phyloP scores from a whole-genome alignment of 2,113 vertebrate genomes.

The Loxodonta africana region DNA sequence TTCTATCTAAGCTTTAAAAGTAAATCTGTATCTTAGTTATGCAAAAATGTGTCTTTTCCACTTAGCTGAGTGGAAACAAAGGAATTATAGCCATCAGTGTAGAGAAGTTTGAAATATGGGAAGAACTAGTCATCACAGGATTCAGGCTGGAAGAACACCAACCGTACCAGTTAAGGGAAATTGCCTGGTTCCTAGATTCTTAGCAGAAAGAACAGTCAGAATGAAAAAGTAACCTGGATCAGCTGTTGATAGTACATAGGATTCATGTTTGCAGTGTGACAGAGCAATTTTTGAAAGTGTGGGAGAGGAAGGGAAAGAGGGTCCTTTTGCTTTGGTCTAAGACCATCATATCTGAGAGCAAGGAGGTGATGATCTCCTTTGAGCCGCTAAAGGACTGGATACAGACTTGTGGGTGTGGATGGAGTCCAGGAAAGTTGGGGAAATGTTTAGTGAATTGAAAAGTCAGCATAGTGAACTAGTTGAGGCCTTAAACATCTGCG shows the following conservation, averaged over 20 bases:
- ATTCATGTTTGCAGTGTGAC: not conserved
- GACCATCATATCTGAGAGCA: not conserved
- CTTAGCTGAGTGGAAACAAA: not conserved
- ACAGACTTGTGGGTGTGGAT: not conserved
- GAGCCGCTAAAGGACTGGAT: not conserved
- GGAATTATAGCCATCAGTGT: not conserved
- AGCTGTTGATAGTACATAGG: not conserved
- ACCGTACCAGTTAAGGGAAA: not conserved
- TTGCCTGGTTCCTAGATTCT: not conserved
- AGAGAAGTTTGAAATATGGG: not conserved
- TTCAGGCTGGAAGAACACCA: not conserved
- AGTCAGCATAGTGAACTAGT: not conserved
- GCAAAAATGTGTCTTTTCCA: not conserved
- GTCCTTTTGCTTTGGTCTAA: not conserved
- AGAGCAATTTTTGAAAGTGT: not conserved
- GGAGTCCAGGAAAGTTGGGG: not conserved
- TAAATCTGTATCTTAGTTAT: not conserved
- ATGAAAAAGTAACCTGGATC: not conserved
- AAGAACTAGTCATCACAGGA: not conserved
- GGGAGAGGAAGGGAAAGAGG: not conserved
- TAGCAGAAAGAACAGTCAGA: not conserved
- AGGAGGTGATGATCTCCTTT: not conserved
- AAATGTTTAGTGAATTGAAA: not conserved
- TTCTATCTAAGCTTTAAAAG: constrained; percentile 32
- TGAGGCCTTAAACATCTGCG: not conserved